phyloP scores from a whole-genome alignment of 1,140 invertebrate species.

The Caenorhabditis briggsae region DNA sequence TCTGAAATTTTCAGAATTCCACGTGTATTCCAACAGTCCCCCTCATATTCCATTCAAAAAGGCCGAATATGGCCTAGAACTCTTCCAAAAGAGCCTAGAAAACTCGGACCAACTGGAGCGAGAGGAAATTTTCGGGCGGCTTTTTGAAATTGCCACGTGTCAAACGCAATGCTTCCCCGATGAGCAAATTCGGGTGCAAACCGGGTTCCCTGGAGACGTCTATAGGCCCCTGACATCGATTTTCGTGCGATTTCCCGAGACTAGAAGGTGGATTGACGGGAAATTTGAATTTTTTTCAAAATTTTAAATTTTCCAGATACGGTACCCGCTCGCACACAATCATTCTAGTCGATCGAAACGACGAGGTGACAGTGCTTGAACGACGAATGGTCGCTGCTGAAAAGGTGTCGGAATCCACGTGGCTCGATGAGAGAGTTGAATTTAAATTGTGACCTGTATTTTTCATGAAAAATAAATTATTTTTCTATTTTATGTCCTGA shows the following conservation, averaged over 20 bases:
- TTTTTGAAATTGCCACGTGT: constrained; percentile 42
- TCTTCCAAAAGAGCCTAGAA: constrained; percentile 58
- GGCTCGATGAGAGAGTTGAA: constrained; percentile 9
- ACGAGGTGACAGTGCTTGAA: constrained; percentile 67
- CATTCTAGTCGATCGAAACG: constrained; percentile 67
- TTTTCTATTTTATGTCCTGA: too few species aligned
- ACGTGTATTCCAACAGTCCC: constrained; percentile 70
- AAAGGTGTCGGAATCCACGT: constrained; percentile 3
- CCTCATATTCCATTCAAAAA: constrained; percentile 66
- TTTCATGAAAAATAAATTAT: not conserved
- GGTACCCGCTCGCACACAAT: constrained; percentile 67
- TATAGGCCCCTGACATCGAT: constrained; percentile 67
- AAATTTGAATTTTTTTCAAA: not conserved
- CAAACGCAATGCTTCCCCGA: constrained; percentile 57
- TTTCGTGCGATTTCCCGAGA: constrained; percentile 61
- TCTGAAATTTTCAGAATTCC: constrained; percentile 60
- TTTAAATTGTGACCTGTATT: constrained; percentile 16
- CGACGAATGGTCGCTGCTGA: constrained; percentile 60
- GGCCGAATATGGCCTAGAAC: constrained; percentile 64
- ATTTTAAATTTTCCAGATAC: constrained; percentile 28
- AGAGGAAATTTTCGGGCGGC: not conserved
- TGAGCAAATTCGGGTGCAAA: constrained; percentile 65
- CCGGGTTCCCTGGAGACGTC: constrained; percentile 51
- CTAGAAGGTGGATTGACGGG: not conserved
- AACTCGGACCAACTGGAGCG: not conserved